Base-by-base conservation (phyloP, 1,140 invertebrate genomes). In the Cydia splendana region DNA sequence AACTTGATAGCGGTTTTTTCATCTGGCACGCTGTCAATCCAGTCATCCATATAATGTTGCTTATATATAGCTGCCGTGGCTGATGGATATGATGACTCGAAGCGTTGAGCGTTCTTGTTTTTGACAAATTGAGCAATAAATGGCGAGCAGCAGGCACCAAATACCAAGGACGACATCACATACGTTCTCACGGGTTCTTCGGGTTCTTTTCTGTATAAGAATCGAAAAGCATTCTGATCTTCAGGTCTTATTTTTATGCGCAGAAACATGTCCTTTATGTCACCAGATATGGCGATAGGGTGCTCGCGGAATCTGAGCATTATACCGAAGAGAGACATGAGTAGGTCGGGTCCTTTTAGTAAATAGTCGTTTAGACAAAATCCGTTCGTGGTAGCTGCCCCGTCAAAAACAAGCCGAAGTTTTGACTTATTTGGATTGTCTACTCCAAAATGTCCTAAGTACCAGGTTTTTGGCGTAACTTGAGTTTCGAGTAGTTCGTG, bases 41-140 rank as follows among this genome's bases (percentile, higher is more conserved):
- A 85, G 69, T 88, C 87, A 69, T 86, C 85, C 75, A 87, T 85
- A 67, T 87, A 87, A 38, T 80, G 82, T 20, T 82, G 80, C 10
- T 83, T 12, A 2, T 71, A 30, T 5, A 87, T 77, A 0, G 77
- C 79, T 0, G 76, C 28, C 0, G 77, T 81, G 4, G 83, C 82
- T n/a, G 45, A 6, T 0, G 84, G 82, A 7, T 20, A 9, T 24
- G 18, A 20, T 15, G 62, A 65, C 18, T 9, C 20, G 62, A 28
- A 65, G 20, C 62, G 62, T 24, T 24, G 62, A 24, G 62, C 62
- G 18, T 65, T 65, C 20, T 65, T 65, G 20, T 65, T 65, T 10
- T 65, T 65, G 9, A 65, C 18, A 65, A 20, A 65, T 24, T 65
- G 62, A 9, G 62, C 62, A 20, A 65, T 65, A 20, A 65, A 65